These are phyloP conservation scores for Drosophila vallismaia DNA, from an alignment of 2,888 invertebrate species.

Conservation along the genomic window DNA sequence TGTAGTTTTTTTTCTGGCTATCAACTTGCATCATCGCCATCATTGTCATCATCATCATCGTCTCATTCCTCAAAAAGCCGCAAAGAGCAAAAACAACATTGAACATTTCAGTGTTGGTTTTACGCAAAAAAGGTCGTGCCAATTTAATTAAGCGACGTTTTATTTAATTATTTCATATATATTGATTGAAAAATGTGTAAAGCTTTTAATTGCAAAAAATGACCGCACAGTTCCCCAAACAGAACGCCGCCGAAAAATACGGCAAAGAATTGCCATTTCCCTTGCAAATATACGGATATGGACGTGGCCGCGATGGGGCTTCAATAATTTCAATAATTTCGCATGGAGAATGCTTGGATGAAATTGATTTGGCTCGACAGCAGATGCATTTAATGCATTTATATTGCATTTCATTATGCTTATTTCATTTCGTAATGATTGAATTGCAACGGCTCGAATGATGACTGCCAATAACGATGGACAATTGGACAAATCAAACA, in stretches of 20 bases:
- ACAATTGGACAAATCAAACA: constrained; percentile 50
- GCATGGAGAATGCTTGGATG: constrained; percentile 44
- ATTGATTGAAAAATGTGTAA: constrained; percentile 68
- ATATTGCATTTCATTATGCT: constrained; percentile 71
- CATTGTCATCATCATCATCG: constrained; percentile 10
- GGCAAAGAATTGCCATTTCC: constrained; percentile 4
- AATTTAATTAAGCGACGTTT: constrained; percentile 75
- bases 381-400: constrained; percentile 71
- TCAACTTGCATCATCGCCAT: constrained; percentile 54
- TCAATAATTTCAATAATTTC: constrained; percentile 51
- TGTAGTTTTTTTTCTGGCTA: constrained; percentile 40
- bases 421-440: constrained; percentile 73
- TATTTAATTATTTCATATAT: constrained; percentile 67
- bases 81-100: constrained; percentile 18
- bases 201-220: constrained; percentile 69
- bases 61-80: constrained; percentile 9
- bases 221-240: constrained; percentile 26
- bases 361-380: constrained; percentile 40
- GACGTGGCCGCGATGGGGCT: constrained; percentile 5
- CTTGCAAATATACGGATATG: not conserved
- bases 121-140: constrained; percentile 64
- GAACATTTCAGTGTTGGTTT: constrained; percentile 31
- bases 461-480: constrained; percentile 59
- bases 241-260: constrained; percentile 5
- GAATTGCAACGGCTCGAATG: constrained; percentile 49